phyloP scores from a whole-genome alignment of 2,113 vertebrate species.

The Anhinga anhinga region DNA sequence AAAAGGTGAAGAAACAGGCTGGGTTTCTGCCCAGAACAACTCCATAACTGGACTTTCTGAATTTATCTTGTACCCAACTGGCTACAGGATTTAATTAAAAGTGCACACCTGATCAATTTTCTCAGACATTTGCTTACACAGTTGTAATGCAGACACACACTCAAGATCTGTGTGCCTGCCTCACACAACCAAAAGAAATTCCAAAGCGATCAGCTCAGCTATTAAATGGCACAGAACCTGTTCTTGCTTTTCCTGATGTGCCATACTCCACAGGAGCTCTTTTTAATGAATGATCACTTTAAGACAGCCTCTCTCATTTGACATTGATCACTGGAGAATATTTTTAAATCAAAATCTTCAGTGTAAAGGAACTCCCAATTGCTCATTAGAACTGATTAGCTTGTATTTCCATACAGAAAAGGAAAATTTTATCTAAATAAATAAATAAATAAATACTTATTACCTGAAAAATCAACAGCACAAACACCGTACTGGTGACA shows the following conservation, averaged over 20 bases:
- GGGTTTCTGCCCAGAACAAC: not conserved
- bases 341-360: not conserved
- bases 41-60: not conserved
- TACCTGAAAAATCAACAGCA: constrained; percentile 97
- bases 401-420: not conserved
- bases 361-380: not conserved
- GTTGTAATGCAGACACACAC: not conserved
- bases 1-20: not conserved
- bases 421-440: not conserved
- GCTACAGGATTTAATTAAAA: not conserved
- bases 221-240: not conserved
- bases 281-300: not conserved
- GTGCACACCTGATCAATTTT: not conserved
- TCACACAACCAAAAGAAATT: not conserved
- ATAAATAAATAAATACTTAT: constrained; percentile 54
- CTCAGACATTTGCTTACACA: not conserved
- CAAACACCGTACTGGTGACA: constrained; percentile 94
- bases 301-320: not conserved
- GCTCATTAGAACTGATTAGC: not conserved
- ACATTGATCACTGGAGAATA: not conserved
- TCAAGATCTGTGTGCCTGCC: not conserved
- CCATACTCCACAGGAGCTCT: not conserved
- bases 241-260: not conserved
- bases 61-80: not conserved
- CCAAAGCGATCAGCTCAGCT: not conserved